These are phyloP conservation scores for Meloe dianella DNA, from an alignment of 2,888 invertebrate genomes.

Conservation along the genomic window DNA sequence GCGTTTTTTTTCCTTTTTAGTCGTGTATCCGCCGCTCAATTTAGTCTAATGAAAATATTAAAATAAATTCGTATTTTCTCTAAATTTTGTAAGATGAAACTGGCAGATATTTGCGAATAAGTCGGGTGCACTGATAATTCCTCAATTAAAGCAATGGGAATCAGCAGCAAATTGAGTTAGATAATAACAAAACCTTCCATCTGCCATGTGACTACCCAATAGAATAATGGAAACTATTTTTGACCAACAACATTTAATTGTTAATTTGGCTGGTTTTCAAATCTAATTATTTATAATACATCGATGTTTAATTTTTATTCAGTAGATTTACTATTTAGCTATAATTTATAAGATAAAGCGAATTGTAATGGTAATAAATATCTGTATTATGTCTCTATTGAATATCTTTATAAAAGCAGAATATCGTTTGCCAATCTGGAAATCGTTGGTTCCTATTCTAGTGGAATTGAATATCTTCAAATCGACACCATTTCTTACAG, in stretches of 20 bases:
- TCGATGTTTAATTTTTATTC: not conserved
- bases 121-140: constrained; percentile 51
- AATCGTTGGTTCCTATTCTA: constrained; percentile 18
- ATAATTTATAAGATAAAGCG: not conserved
- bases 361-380: not conserved
- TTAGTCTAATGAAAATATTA: not conserved
- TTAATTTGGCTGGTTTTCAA: too few relatives aligned
- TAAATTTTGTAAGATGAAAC: not conserved
- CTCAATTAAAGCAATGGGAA: constrained; percentile 53
- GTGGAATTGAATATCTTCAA: constrained; percentile 44
- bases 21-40: not conserved
- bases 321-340: not conserved
- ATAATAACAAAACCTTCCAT: constrained; percentile 50
- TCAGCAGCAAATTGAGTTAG: constrained; percentile 52
- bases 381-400: not conserved
- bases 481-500: constrained; percentile 48
- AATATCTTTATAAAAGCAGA: not conserved
- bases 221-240: constrained; percentile 1
- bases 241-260: not conserved
- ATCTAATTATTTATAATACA: too few relatives aligned
- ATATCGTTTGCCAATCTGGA: constrained; percentile 10
- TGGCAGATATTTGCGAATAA: not conserved
- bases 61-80: not conserved
- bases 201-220: constrained; percentile 32
- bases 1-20: not conserved